Conservation (phyloP, 37 sponge, comb jelly and placozoan genomes). For the Beroe forskalii region DNA sequence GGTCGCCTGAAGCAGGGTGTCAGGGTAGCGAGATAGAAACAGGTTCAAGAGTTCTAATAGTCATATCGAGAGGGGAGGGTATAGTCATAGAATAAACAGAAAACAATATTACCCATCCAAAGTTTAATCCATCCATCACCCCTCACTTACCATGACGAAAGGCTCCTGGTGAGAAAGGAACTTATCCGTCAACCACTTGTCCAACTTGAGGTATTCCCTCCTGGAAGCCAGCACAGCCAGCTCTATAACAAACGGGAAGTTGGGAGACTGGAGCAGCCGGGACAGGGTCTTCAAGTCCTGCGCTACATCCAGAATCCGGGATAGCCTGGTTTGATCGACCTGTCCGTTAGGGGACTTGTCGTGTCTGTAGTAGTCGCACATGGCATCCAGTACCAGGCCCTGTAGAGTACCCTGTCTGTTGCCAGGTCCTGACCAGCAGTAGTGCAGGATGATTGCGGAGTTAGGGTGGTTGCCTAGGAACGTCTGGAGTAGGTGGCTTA, state of each 20-base stretch:
- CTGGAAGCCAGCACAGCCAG: conserved; percentile 88
- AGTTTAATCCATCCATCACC: not conserved
- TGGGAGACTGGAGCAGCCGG: conserved; percentile 74
- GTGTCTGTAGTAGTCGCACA: conserved; percentile 90
- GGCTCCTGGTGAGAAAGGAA: conserved; percentile 81
- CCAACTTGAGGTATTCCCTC: conserved; percentile 92
- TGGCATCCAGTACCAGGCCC: conserved; percentile 76
- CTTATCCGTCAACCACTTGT: conserved; percentile 93
- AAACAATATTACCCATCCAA: too few relatives aligned
- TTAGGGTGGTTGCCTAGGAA: conserved; percentile 87
- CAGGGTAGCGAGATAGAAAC: not conserved
- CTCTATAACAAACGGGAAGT: conserved; percentile 93
- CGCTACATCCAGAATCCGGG: conserved; percentile 86
- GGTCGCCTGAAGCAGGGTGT: conserved; percentile 45
- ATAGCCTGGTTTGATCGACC: conserved; percentile 78
- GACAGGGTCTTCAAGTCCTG: conserved; percentile 89
- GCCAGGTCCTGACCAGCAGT: conserved; percentile 74
- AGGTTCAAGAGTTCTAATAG: not conserved
- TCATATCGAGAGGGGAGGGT: too few relatives aligned
- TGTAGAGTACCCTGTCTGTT: conserved; percentile 67
- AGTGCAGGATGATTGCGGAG: conserved; percentile 77
- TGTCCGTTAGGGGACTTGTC: conserved; percentile 66
- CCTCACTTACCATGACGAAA: conserved; percentile 20
- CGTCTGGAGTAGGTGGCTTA: conserved; percentile 75
- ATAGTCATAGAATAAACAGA: too few relatives aligned